These are phyloP conservation scores for Drosophila willistoni DNA, from an alignment of 1,140 invertebrate genomes.

Conservation along the genomic window DNA sequence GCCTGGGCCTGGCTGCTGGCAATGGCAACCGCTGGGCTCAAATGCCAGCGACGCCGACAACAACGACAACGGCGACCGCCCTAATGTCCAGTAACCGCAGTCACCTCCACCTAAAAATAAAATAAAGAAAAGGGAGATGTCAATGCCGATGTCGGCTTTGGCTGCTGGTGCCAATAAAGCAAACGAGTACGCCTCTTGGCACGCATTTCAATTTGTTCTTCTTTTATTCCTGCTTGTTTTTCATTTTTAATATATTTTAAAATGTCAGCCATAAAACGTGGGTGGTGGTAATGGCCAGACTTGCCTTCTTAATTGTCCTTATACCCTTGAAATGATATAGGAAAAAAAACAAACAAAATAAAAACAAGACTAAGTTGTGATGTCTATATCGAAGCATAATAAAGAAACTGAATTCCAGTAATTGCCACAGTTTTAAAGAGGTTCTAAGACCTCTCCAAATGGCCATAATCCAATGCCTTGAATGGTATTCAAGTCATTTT, in stretches of 20 bases:
- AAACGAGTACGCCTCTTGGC: slow-evolving; percentile 48
- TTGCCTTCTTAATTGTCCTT: slow-evolving; percentile 44
- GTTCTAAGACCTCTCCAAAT: too few relatives aligned
- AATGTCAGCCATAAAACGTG: slow-evolving; percentile 59
- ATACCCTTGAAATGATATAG: slow-evolving; percentile 8
- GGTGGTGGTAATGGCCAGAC: slow-evolving; percentile 39
- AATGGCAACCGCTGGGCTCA: slow-evolving; percentile 47
- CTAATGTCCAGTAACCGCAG: slow-evolving; percentile 65
- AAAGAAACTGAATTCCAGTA: too few relatives aligned
- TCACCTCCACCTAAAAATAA: slow-evolving; percentile 29
- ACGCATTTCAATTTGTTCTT: slow-evolving; percentile 52
- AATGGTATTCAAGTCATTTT: not conserved
- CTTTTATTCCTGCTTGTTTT: slow-evolving; percentile 3
- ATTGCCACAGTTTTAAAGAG: too few relatives aligned
- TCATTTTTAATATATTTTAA: slow-evolving; percentile 69
- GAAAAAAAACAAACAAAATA: not conserved
- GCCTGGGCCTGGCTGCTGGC: slow-evolving; percentile 13
- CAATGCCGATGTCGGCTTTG: slow-evolving; percentile 21
- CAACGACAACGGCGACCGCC: slow-evolving; percentile 1
- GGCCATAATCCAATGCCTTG: too few relatives aligned
- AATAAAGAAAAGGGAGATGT: slow-evolving; percentile 29
- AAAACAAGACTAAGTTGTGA: not conserved
- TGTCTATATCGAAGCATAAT: too few relatives aligned
- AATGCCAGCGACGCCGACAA: slow-evolving; percentile 18
- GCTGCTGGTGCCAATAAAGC: slow-evolving; percentile 70